Conservation (phyloP, 2,113 vertebrate genomes). For the Tragelaphus buxtoni region DNA sequence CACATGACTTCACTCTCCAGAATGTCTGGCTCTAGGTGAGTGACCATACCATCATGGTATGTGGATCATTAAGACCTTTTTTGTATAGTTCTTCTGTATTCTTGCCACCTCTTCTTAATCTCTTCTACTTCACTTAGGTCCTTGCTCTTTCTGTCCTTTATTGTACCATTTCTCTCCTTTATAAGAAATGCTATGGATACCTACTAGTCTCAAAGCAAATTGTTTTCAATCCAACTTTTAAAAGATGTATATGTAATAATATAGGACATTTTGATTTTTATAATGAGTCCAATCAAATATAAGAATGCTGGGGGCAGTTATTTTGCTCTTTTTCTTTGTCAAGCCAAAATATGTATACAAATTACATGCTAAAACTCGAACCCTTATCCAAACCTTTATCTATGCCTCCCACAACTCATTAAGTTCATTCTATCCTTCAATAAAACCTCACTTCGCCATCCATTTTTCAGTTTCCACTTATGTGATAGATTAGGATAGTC, state of each 20-base stretch:
- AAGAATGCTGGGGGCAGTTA: not conserved
- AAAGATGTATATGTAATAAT: not conserved
- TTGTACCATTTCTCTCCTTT: not conserved
- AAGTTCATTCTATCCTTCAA: not conserved
- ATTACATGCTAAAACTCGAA: not conserved
- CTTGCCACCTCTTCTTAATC: not conserved
- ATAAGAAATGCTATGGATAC: not conserved
- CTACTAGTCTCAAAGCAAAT: not conserved
- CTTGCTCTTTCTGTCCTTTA: not conserved
- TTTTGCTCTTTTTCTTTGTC: not conserved
- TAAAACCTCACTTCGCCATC: not conserved
- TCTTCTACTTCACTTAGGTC: not conserved
- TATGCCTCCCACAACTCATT: not conserved
- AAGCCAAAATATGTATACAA: not conserved
- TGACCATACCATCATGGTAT: not conserved
- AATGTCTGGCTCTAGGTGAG: not conserved
- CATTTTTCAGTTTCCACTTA: not conserved
- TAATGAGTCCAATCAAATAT: not conserved
- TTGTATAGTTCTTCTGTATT: not conserved
- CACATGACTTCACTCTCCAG: not conserved
- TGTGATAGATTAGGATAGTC: not conserved
- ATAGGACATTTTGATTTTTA: not conserved
- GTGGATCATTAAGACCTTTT: not conserved
- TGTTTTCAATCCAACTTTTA: not conserved
- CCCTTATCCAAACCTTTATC: not conserved